Conservation (phyloP, 2,113 vertebrate species). For the Procavia capensis region DNA sequence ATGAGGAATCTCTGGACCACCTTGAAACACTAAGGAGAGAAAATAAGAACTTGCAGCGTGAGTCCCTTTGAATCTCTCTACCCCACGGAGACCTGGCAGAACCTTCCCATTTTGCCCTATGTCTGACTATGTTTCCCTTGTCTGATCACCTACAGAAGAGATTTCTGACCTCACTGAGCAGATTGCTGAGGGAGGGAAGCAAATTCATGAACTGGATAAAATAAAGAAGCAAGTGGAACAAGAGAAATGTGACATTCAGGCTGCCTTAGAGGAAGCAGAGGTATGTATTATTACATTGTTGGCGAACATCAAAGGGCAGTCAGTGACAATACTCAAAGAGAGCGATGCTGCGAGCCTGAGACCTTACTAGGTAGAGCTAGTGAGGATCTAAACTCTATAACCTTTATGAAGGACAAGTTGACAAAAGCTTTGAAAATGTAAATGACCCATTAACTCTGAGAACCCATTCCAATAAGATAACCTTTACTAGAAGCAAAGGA, state of each 20-base stretch:
- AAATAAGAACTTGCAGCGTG: constrained; percentile 88
- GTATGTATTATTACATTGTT: constrained; percentile 67
- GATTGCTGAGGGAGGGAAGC: constrained; percentile 92
- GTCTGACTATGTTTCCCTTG: neutral
- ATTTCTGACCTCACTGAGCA: constrained; percentile 92
- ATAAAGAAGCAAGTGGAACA: constrained; percentile 91
- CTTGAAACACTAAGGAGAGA: constrained; percentile 85
- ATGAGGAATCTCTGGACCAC: constrained; percentile 86
- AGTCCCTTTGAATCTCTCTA: constrained; percentile 45
- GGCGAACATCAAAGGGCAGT: neutral
- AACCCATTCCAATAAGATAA: constrained; percentile 34
- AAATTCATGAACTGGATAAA: constrained; percentile 94
- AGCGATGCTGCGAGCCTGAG: neutral
- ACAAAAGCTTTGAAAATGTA: constrained; percentile 37
- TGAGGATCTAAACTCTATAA: neutral
- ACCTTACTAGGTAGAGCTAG: neutral
- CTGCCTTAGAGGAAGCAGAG: constrained; percentile 92
- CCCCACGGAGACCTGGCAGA: neutral
- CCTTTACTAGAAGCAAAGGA: constrained; percentile 23
- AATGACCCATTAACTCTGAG: neutral
- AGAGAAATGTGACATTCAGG: constrained; percentile 93
- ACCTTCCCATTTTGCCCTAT: neutral
- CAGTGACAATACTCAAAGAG: neutral
- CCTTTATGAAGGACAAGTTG: neutral
- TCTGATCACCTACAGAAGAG: constrained; percentile 88